Base-by-base conservation (phyloP, 2,888 invertebrate species). In the Andrena praecox region DNA sequence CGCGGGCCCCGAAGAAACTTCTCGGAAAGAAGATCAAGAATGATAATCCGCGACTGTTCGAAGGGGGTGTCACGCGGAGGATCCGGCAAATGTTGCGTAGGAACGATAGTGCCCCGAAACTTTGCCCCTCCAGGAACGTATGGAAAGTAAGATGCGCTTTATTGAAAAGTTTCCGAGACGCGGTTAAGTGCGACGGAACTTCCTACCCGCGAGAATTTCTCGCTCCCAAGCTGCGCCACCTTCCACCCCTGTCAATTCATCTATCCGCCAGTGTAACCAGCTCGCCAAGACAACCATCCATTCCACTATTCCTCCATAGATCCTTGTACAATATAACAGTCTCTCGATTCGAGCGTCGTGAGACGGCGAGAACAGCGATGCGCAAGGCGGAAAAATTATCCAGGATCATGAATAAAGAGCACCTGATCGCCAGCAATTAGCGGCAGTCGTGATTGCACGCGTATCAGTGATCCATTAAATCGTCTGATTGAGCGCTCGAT, bases 161-260 rank as follows among this genome's bases (percentile, higher is more conserved):
- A 87, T 86, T 88, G 88, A 86, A 88, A 88, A 87, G 87, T 87
- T 87, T 84, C 81, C 64, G 66, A 76, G 77, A 66, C 50, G 64
- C 70, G 77, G 81, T 86, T 88, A 88, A 87, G 88, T 77, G 86
- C 84, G 78, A 63, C 76, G 52, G 73, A 86, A 86, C 63, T 85
- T 88, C 60, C 35, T 42, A 67, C 59, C 77, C 73, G 82, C 77
- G 77, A 87, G 84, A 83, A 83, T 83, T 81, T 84, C 75, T 82
- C 82, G 7, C 75, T 76, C 56, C 73, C 67, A 42, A 77, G 77
- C 85, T 35, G 60, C 71, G 31, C 35, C 56, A 33, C 68, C 35
- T 60, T 59, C 52, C 48, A 35, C 20, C 74, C 75, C 66, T 62
- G 66, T 82, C 80, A 35, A 83, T 81, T 75, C 74, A 78, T 81